Conservation (phyloP, 2,113 vertebrate genomes). For the Neopipo cinnamomea region DNA sequence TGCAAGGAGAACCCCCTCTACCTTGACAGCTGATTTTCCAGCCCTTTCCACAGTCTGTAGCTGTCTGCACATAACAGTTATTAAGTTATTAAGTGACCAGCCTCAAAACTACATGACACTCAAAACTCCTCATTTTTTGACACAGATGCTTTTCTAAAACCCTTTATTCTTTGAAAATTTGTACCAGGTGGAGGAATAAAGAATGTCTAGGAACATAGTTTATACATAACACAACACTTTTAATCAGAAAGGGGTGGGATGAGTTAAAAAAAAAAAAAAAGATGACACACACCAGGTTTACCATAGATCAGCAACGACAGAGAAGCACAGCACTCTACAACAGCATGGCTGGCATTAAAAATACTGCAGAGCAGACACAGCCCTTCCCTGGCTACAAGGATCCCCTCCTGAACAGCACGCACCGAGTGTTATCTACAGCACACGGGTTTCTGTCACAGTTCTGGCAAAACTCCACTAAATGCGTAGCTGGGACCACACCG, state of each 20-base stretch:
- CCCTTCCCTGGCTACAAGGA: neutral
- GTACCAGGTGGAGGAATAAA: neutral
- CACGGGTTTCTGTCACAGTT: neutral
- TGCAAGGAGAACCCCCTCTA: neutral
- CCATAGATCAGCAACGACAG: constrained; percentile 4
- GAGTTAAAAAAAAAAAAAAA: neutral
- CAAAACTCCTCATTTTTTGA: neutral
- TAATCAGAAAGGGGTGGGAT: constrained; percentile 27
- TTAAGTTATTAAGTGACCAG: neutral
- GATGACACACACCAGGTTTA: neutral
- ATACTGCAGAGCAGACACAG: neutral
- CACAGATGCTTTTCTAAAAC: neutral
- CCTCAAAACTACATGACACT: neutral
- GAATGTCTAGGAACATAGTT: neutral
- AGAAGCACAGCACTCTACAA: constrained; percentile 18
- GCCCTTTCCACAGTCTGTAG: neutral
- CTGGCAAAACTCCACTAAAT: neutral
- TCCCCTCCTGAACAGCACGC: neutral
- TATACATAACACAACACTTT: neutral
- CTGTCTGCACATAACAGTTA: neutral
- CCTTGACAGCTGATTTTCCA: neutral
- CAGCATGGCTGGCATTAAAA: constrained; percentile 18
- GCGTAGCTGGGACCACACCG: neutral
- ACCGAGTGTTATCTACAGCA: constrained; percentile 19
- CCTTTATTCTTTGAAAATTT: neutral